Conservation (phyloP, 2,113 vertebrate genomes). For the Diphyllodes magnificus region DNA sequence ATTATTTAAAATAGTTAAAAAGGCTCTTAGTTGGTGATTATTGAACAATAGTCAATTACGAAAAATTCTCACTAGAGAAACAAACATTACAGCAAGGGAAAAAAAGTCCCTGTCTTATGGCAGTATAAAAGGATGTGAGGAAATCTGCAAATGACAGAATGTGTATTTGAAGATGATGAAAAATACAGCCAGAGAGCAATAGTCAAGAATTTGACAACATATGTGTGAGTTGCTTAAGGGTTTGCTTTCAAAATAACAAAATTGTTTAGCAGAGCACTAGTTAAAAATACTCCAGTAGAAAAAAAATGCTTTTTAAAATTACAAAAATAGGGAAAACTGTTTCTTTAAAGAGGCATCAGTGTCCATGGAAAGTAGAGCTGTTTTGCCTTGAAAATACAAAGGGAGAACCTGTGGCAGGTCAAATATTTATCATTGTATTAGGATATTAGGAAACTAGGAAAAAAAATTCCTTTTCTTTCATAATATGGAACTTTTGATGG, state of each 20-base stretch:
- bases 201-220: neutral
- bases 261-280: neutral
- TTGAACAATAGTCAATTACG: neutral
- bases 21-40: neutral
- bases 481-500: neutral
- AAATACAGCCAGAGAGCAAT: neutral
- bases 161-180: neutral
- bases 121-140: neutral
- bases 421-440: neutral
- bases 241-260: neutral
- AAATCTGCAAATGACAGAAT: neutral
- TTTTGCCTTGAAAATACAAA: neutral
- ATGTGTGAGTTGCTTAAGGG: neutral
- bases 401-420: rapidly evolving
- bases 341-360: neutral
- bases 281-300: neutral
- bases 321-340: neutral
- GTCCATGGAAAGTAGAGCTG: neutral
- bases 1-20: neutral
- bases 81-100: neutral
- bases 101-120: neutral
- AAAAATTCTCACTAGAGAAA: neutral
- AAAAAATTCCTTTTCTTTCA: neutral
- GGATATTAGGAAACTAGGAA: neutral
- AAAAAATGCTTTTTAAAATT: neutral